Conservation (phyloP, 2,888 invertebrate genomes). For the Campoletis raptor region DNA sequence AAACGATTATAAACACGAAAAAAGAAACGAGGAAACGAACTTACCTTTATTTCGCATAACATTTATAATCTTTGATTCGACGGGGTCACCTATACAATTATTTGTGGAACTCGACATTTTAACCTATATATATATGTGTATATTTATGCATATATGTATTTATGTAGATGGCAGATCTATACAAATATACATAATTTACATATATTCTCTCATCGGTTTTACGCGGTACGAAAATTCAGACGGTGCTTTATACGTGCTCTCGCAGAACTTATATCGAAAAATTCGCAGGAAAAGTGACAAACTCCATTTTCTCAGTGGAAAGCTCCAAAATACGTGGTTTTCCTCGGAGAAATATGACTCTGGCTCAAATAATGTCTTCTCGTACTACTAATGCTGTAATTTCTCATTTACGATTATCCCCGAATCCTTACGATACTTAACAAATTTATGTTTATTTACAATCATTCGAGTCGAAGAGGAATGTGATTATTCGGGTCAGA, state of each 20-base stretch:
- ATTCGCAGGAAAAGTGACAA: not conserved
- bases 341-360: not conserved
- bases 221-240: slow-evolving; percentile 8
- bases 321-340: not conserved
- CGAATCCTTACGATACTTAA: not conserved
- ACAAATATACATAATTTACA: not conserved
- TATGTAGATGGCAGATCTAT: not conserved
- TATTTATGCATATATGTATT: not conserved
- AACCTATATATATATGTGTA: not conserved
- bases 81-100: slow-evolving; percentile 9
- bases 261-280: slow-evolving; percentile 6
- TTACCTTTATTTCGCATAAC: slow-evolving; percentile 66
- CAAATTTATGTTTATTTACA: slow-evolving; percentile 63
- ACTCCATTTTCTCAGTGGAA: not conserved
- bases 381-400: not conserved
- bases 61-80: slow-evolving; percentile 60
- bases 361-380: not conserved
- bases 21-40: not conserved
- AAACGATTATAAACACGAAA: not conserved
- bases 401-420: not conserved
- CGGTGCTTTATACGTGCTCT: not conserved
- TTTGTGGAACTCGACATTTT: slow-evolving; percentile 57
- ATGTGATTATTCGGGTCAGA: slow-evolving; percentile 64
- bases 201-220: not conserved
- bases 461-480: slow-evolving; percentile 39